Conservation (phyloP, 2,888 invertebrate genomes). For the Girardia tigrina region DNA sequence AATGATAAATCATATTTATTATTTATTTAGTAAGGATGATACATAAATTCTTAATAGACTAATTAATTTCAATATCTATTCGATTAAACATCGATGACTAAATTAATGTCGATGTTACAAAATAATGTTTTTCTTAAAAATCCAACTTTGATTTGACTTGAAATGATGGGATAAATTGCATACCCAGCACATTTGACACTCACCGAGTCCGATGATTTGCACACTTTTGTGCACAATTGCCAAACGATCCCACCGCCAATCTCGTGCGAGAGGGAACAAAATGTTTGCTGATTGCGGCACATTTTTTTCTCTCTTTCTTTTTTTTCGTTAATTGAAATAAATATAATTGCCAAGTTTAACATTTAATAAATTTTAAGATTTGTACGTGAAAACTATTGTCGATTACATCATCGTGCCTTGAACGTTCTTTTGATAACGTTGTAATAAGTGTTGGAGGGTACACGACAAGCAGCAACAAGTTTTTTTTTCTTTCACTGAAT, state of each 20-base stretch:
- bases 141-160: background rate
- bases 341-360: too few relatives aligned
- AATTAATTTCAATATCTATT: background rate
- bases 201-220: background rate
- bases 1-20: background rate
- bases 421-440: background rate
- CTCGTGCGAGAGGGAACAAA: too few relatives aligned
- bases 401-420: constrained; percentile 1
- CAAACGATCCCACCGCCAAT: too few relatives aligned
- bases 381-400: too few relatives aligned
- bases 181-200: background rate
- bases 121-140: background rate
- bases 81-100: background rate
- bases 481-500: background rate
- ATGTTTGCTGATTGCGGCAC: too few relatives aligned
- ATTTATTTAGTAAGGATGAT: background rate
- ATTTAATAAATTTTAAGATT: background rate
- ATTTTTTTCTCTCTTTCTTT: too few relatives aligned
- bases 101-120: constrained; percentile 7
- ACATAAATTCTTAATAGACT: background rate
- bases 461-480: background rate
- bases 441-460: background rate
- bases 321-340: too few relatives aligned
- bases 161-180: constrained; percentile 4
- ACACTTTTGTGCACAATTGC: background rate